Evolutionary conservation across 2,797 vertebrate genomes (phyloP).

Genomic region (Rhadinocentrus ornatus): DNA sequence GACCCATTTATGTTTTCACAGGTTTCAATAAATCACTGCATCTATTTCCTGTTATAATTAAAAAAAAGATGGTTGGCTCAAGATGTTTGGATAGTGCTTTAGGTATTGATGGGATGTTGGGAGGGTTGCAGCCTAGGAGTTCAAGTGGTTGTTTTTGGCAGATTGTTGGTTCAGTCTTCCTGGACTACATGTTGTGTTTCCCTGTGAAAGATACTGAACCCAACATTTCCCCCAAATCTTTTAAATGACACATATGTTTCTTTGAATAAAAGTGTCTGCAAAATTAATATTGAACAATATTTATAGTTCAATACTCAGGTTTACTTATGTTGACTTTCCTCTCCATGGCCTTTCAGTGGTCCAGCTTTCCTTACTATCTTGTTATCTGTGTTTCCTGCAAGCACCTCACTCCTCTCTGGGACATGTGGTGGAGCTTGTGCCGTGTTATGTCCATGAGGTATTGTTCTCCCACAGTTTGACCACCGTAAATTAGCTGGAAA

Average conservation of each 20-base stretch:
- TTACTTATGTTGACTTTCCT: conserved; percentile 33
- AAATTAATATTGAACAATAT: not conserved
- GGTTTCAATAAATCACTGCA: too few relatives aligned
- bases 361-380: conserved; percentile 80
- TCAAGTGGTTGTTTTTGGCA: too few relatives aligned
- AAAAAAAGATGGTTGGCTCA: too few relatives aligned
- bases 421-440: conserved; percentile 70
- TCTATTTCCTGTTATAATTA: too few relatives aligned
- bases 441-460: conserved; percentile 66
- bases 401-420: conserved; percentile 72
- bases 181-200: too few relatives aligned
- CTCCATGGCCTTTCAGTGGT: conserved; percentile 66
- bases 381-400: conserved; percentile 84
- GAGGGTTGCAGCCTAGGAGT: not conserved
- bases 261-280: not conserved
- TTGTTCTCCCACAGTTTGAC: conserved; percentile 78
- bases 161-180: not conserved
- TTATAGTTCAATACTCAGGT: not conserved
- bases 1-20: too few relatives aligned
- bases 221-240: not conserved
- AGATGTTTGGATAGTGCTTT: not conserved
- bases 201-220: too few relatives aligned
- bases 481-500: conserved; percentile 81
- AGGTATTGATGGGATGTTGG: not conserved
- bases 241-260: not conserved